Evolutionary conservation across 23 tunicate genomes (phyloP).

Genomic region (Ciona savignyi): DNA sequence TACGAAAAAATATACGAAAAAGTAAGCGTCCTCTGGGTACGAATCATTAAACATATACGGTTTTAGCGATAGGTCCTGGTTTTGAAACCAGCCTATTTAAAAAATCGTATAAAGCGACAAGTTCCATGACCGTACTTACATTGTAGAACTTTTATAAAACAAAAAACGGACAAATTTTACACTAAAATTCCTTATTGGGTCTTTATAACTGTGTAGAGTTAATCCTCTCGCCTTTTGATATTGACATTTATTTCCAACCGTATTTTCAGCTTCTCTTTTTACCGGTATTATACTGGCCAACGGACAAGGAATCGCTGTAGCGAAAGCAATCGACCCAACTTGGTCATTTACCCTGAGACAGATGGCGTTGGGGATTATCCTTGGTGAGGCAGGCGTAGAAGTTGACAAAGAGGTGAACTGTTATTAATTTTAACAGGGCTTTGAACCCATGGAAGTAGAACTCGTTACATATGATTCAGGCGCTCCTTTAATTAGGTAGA

Average conservation of each 20-base stretch:
- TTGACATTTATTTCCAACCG: background rate
- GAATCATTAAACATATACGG: too few species aligned
- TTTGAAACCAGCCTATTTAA: too few species aligned
- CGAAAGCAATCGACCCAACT: constrained; percentile 31
- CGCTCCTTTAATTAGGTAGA: too few species aligned
- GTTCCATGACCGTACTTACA: too few species aligned
- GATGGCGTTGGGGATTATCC: constrained; percentile 52
- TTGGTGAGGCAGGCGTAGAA: constrained; percentile 68
- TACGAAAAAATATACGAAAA: too few species aligned
- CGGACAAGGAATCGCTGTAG: constrained; percentile 25
- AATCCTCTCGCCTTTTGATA: background rate
- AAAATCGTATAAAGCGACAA: too few species aligned
- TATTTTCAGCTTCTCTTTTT: constrained; percentile 36
- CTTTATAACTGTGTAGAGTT: background rate
- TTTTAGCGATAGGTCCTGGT: too few species aligned
- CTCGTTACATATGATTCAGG: too few species aligned
- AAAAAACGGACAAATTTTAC: too few species aligned
- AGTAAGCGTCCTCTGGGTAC: too few species aligned
- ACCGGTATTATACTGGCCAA: constrained; percentile 37
- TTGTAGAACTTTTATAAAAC: background rate
- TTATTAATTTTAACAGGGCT: too few species aligned
- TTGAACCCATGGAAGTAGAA: too few species aligned
- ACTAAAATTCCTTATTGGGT: background rate
- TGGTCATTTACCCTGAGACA: constrained; percentile 55
- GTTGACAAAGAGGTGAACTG: constrained; percentile 46